Percentiles rank a stretch among this genome's conserved stretches.
These are phyloP conservation scores for Rynchops niger DNA, from an alignment of 2,113 vertebrate species.

Conservation along the genomic window DNA sequence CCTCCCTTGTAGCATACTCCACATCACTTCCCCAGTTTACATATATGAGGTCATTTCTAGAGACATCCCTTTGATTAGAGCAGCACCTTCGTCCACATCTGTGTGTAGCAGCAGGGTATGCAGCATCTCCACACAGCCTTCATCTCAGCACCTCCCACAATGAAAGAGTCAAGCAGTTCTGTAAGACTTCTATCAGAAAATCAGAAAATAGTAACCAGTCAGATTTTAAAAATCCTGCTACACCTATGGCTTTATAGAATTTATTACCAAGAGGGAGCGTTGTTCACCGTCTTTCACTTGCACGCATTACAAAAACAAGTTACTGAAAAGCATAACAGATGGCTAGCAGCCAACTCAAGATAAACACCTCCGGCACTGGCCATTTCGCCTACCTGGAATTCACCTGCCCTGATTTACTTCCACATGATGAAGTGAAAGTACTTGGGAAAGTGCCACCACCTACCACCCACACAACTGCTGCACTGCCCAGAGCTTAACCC, in stretches of 20 bases:
- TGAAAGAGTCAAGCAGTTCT: not conserved
- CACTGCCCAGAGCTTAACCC: not conserved
- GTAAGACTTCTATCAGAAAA: not conserved
- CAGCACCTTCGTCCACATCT: fast-evolving
- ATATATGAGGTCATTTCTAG: not conserved
- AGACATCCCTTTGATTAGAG: not conserved
- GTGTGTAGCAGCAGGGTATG: not conserved
- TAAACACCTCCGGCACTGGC: not conserved
- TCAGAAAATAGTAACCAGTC: not conserved
- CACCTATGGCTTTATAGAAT: not conserved
- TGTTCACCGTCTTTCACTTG: not conserved
- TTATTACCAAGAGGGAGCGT: not conserved
- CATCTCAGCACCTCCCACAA: not conserved
- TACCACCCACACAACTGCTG: not conserved
- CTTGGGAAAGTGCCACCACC: not conserved
- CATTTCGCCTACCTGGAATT: not conserved
- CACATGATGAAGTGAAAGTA: not conserved
- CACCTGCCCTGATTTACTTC: not conserved
- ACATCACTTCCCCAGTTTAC: not conserved
- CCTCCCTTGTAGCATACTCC: not conserved
- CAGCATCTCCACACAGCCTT: not conserved
- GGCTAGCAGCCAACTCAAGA: not conserved
- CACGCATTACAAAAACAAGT: not conserved
- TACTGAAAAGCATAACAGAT: not conserved
- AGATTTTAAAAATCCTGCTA: not conserved